Percentiles rank a stretch among this genome's conserved stretches.
These are phyloP conservation scores for Branchipolynoe longqiensis DNA, from an alignment of 2,888 invertebrate genomes.

Conservation along the genomic window DNA sequence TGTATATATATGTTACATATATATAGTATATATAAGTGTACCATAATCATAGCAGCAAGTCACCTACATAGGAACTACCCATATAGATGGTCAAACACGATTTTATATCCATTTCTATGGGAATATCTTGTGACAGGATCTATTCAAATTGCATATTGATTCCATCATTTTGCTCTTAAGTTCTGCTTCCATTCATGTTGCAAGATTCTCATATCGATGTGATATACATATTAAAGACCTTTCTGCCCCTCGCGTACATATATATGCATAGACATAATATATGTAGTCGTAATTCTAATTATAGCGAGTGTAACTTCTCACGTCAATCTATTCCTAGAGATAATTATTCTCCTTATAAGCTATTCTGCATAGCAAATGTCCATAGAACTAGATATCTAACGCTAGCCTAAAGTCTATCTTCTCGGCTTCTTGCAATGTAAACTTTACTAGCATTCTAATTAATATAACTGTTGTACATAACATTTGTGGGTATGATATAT, in stretches of 20 bases:
- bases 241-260: too few relatives aligned
- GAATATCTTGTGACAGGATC: neutral
- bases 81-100: too few relatives aligned
- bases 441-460: conserved; percentile 8
- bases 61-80: too few relatives aligned
- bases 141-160: neutral
- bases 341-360: neutral
- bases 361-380: too few relatives aligned
- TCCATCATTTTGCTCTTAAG: neutral
- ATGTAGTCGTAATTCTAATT: too few relatives aligned
- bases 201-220: conserved; percentile 30
- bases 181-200: neutral
- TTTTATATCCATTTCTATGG: conserved; percentile 11
- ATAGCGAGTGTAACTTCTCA: too few relatives aligned
- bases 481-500: conserved; percentile 19
- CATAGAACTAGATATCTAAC: too few relatives aligned
- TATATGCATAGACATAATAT: too few relatives aligned
- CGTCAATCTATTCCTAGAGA: neutral
- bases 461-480: conserved; percentile 12
- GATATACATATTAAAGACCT: too few relatives aligned
- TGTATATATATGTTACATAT: too few relatives aligned
- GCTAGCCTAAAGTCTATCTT: neutral
- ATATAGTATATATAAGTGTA: too few relatives aligned
- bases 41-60: too few relatives aligned
- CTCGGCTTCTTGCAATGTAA: neutral